A percentile compares a stretch with the other conserved stretches of the same genome.
These are phyloP conservation scores for Drosophila fuyamai DNA, from an alignment of 1,140 invertebrate genomes.

Conservation along the genomic window DNA sequence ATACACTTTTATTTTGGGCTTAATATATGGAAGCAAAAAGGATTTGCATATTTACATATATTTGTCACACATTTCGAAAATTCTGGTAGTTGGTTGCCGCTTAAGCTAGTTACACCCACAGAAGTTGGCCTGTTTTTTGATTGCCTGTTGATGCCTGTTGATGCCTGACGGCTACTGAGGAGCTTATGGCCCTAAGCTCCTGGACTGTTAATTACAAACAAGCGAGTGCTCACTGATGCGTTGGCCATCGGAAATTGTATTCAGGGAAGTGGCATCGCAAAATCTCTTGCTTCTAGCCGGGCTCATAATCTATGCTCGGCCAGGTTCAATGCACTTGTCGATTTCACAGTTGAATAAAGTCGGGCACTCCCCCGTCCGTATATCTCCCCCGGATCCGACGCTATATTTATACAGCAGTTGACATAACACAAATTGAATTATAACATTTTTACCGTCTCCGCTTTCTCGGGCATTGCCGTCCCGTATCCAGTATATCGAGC, in stretches of 20 bases:
- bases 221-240: conserved; percentile 30
- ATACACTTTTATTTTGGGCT: background rate
- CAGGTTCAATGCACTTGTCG: conserved; percentile 60
- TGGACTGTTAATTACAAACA: conserved; percentile 35
- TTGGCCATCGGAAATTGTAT: conserved; percentile 13
- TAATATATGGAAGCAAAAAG: background rate
- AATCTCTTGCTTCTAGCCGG: conserved; percentile 16
- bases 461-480: conserved; percentile 21
- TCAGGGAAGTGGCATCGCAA: background rate
- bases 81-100: background rate
- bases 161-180: conserved; percentile 15
- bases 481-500: background rate
- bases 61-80: background rate
- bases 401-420: conserved; percentile 47
- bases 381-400: conserved; percentile 3
- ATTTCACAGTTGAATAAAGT: conserved; percentile 48
- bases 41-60: background rate
- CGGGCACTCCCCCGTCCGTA: background rate
- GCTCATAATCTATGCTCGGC: conserved; percentile 6
- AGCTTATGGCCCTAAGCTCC: conserved; percentile 5
- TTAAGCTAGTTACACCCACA: background rate
- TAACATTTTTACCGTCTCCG: conserved; percentile 45
- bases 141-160: conserved; percentile 22
- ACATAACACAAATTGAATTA: conserved; percentile 74
- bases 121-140: conserved; percentile 16